Conservation (phyloP, 1,140 invertebrate species). For the Drosophila takahashii region DNA sequence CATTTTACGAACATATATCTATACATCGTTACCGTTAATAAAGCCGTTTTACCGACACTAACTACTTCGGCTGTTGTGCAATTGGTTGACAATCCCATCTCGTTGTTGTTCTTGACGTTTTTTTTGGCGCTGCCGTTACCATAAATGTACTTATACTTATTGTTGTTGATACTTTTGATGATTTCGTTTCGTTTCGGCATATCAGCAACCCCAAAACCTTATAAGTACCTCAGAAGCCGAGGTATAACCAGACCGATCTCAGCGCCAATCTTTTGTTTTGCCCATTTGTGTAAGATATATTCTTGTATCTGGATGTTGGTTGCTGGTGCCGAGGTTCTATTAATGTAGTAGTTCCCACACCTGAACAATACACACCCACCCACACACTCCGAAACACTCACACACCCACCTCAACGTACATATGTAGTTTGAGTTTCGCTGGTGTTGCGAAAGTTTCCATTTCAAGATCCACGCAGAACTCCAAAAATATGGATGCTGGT, state of each 20-base stretch:
- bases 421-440: conserved; percentile 67
- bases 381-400: conserved; percentile 11
- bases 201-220: conserved; percentile 32
- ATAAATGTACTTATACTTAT: conserved; percentile 37
- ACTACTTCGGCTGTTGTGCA: conserved; percentile 65
- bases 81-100: conserved; percentile 58
- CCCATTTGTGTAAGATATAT: conserved; percentile 62
- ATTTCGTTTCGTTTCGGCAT: conserved; percentile 63
- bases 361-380: conserved; percentile 10
- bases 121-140: conserved; percentile 55
- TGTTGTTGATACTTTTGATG: conserved; percentile 69
- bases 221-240: conserved; percentile 3
- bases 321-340: conserved; percentile 55
- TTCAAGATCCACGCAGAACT: conserved; percentile 37
- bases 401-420: conserved; percentile 30
- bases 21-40: conserved; percentile 42
- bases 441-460: conserved; percentile 60
- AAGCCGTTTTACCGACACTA: conserved; percentile 39
- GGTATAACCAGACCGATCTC: conserved; percentile 13
- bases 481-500: conserved; percentile 36
- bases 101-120: conserved; percentile 73
- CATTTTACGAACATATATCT: conserved; percentile 34
- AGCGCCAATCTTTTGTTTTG: conserved; percentile 31
- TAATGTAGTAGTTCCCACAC: conserved; percentile 50
- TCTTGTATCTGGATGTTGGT: conserved; percentile 66